Conservation (phyloP, 37 sponge, comb jelly and placozoan species). For the Chondrosia reniformis region DNA sequence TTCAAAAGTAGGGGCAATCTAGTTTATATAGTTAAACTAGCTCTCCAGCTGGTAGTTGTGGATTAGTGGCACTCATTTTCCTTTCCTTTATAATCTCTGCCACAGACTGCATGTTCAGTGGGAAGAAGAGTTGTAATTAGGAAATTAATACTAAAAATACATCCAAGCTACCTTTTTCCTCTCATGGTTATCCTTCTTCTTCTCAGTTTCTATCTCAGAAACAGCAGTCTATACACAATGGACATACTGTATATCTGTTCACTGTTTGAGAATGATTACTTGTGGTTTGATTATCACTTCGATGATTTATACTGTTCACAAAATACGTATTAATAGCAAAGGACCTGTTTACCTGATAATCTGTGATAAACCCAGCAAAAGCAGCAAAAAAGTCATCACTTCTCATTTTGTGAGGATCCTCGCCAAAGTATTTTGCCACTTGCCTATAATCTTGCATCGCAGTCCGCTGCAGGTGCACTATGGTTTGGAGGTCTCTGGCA, state of each 20-base stretch:
- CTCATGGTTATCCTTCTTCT: slow-evolving; percentile 9
- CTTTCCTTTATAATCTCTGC: neutral
- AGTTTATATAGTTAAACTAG: no score
- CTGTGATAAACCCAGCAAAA: slow-evolving; percentile 60
- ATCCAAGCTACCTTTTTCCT: slow-evolving; percentile 8
- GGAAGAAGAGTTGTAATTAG: neutral
- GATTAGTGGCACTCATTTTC: neutral
- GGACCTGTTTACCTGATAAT: slow-evolving; percentile 51
- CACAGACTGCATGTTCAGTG: neutral
- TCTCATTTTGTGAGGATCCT: slow-evolving; percentile 56
- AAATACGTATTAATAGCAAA: no score
- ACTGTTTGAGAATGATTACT: neutral
- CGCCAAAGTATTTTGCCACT: slow-evolving; percentile 64
- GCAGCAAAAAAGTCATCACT: slow-evolving; percentile 80
- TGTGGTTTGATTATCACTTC: no score
- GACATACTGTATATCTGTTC: neutral
- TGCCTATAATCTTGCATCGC: slow-evolving; percentile 54
- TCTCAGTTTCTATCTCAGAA: neutral
- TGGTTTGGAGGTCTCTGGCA: slow-evolving; percentile 17
- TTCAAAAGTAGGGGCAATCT: no score
- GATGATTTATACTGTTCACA: no score
- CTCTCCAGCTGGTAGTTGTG: no score
- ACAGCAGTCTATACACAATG: neutral
- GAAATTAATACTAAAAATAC: neutral
- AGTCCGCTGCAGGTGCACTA: slow-evolving; percentile 36